These are phyloP conservation scores for Chironex yamaguchii DNA, from an alignment of 30 jellyfish, hydroid and myxozoan genomes.

Conservation along the genomic window DNA sequence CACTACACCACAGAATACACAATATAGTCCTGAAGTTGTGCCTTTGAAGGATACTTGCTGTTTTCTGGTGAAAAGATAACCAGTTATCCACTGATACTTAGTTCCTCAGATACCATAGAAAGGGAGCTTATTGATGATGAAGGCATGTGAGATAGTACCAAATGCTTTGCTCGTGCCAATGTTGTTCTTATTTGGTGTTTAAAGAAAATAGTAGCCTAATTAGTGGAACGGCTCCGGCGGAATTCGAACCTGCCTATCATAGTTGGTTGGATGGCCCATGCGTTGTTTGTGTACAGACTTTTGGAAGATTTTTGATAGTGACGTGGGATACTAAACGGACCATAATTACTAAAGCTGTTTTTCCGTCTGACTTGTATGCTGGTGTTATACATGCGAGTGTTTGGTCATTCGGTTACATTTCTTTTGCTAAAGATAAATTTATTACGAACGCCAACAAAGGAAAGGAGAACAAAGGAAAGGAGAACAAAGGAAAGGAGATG, in stretches of 20 bases:
- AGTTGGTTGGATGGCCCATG: not conserved
- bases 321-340: not conserved
- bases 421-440: not conserved
- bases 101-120: constrained; percentile 48
- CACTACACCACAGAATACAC: constrained; percentile 17
- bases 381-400: not conserved
- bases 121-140: constrained; percentile 45
- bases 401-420: not conserved
- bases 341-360: not conserved
- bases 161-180: constrained; percentile 13
- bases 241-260: not conserved
- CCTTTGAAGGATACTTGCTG: constrained; percentile 37
- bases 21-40: constrained; percentile 17
- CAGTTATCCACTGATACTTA: constrained; percentile 47
- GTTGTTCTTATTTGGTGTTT: not conserved
- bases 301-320: not conserved
- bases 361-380: not conserved
- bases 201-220: not conserved
- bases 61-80: constrained; percentile 11
- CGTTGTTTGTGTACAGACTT: not conserved
- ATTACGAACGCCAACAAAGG: not conserved
- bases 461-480: too few relatives aligned
- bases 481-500: too few relatives aligned
- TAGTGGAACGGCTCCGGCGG: not conserved
- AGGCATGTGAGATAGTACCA: constrained; percentile 43